Evolutionary conservation across 92 coral and sea anemone species (phyloP), one percentile per base, ranked within the genome.

Genomic region (Plumapathes pennacea): DNA sequence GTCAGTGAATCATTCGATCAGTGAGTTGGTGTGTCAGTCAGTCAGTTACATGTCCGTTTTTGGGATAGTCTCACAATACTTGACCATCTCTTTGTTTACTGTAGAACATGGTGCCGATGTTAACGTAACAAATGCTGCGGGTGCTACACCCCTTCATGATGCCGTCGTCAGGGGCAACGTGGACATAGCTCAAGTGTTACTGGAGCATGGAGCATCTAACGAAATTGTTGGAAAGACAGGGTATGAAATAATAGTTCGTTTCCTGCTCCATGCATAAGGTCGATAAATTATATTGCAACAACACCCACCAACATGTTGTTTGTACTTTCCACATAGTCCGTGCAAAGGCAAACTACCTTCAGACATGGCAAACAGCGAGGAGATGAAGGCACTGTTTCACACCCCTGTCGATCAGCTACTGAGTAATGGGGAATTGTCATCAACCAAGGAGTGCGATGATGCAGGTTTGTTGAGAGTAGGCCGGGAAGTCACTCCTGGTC

Each of bases 71-170:
- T 52, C 4, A 15, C 36, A 30, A 5, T 4, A 32, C 12, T 21
- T 32, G 11, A 30, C 31, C 41, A 22, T 22, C 11, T n/a, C 23
- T 30, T 17, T 29, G 5, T 40, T 25, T 19, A 20, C 43, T 71
- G 12, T 52, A 90, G 97, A 91, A 34, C 76, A 77, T 55, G 67
- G 70, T 25, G 96, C 92, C 12, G 72, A 67, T 46, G 80, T 82
- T 15, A 88, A 91, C 53, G 39, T 59, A 5, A 53, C 62, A 0
- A 91, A 91, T 57, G 78, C 79, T 20, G 51, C 65, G 9, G 97
- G 97, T 31, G 71, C 83, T 15, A 84, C 97, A 11, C 91, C 97
- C 2, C 70, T 91, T 10, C 85, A 87, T 57, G 97, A 91, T 76
- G 97, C 97, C 1, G 87, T 87, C n/a, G 87, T 64, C 49, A 81